phyloP scores from a whole-genome alignment of 2,888 invertebrate species.

The Hesperia comma region DNA sequence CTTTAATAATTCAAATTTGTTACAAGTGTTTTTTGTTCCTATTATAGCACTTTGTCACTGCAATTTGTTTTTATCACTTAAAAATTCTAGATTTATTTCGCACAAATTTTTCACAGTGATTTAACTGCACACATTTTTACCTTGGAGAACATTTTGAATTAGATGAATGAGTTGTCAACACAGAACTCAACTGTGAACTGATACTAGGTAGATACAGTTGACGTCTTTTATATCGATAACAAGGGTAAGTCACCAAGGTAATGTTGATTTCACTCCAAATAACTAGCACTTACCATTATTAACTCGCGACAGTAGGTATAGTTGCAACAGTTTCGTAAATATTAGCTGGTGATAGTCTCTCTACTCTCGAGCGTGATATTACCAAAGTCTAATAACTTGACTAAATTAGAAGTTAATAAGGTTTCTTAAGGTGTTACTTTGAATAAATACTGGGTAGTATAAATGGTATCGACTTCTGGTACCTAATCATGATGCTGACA shows the following conservation, averaged over 20 bases:
- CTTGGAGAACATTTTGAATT: slow-evolving; percentile 68
- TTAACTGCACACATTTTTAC: slow-evolving; percentile 49
- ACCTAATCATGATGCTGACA: slow-evolving; percentile 9
- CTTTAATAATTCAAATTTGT: not conserved
- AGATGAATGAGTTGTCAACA: slow-evolving; percentile 45
- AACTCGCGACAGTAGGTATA: slow-evolving; percentile 33
- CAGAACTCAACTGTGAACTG: slow-evolving; percentile 61
- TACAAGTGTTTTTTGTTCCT: not conserved
- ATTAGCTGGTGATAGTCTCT: slow-evolving; percentile 29
- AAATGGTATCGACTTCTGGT: slow-evolving; percentile 18
- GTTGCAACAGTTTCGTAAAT: slow-evolving; percentile 66
- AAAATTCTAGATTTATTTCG: slow-evolving; percentile 5
- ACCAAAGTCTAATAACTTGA: slow-evolving; percentile 34
- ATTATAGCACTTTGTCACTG: not conserved
- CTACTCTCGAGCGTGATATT: slow-evolving; percentile 28
- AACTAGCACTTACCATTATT: slow-evolving; percentile 36
- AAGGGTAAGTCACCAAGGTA: slow-evolving; percentile 69
- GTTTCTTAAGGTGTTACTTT: slow-evolving; percentile 28
- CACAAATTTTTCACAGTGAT: slow-evolving; percentile 16
- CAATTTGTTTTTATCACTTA: slow-evolving; percentile 8
- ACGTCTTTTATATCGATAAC: slow-evolving; percentile 74
- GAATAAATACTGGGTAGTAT: slow-evolving; percentile 23
- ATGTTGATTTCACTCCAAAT: slow-evolving; percentile 71
- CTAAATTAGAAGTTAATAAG: slow-evolving; percentile 35
- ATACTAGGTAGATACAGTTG: slow-evolving; percentile 60